Evolutionary conservation across 1,140 invertebrate species (phyloP).

Genomic region (Philopotamus ludificatus): DNA sequence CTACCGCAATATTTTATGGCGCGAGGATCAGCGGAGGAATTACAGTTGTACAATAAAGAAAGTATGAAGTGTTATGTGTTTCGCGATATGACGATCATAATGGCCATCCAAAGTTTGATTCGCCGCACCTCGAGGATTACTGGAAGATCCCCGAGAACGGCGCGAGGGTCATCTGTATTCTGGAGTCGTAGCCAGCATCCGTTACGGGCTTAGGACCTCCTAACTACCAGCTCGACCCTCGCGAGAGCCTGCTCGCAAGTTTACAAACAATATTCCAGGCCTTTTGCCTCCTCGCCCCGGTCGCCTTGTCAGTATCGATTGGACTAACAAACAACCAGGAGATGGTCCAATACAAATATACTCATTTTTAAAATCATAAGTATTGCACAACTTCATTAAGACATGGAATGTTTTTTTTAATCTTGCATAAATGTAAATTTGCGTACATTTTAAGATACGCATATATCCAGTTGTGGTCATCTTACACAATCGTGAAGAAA

Average conservation of each 20-base stretch:
- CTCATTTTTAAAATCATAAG: neutral
- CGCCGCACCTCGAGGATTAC: neutral
- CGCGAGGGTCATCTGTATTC: constrained; percentile 1
- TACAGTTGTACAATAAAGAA: neutral
- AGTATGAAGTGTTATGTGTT: neutral
- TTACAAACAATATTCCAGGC: neutral
- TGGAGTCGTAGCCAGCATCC: neutral
- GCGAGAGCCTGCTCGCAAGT: neutral
- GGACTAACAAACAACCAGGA: neutral
- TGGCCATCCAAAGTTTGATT: neutral
- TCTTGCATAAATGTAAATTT: neutral
- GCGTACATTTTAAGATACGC: no score
- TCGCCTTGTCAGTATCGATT: neutral
- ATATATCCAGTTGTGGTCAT: no score
- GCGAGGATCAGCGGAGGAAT: neutral
- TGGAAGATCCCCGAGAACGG: neutral
- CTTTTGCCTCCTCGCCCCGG: neutral
- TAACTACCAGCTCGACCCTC: neutral
- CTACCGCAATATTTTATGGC: no score
- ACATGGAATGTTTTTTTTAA: no score
- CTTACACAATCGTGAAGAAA: no score
- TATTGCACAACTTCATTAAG: no score
- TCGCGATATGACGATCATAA: neutral
- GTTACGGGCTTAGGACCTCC: neutral
- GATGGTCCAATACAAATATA: neutral